These are phyloP conservation scores for Urocynchramus pylzowi DNA, from an alignment of 2,113 vertebrate genomes.

Conservation along the genomic window DNA sequence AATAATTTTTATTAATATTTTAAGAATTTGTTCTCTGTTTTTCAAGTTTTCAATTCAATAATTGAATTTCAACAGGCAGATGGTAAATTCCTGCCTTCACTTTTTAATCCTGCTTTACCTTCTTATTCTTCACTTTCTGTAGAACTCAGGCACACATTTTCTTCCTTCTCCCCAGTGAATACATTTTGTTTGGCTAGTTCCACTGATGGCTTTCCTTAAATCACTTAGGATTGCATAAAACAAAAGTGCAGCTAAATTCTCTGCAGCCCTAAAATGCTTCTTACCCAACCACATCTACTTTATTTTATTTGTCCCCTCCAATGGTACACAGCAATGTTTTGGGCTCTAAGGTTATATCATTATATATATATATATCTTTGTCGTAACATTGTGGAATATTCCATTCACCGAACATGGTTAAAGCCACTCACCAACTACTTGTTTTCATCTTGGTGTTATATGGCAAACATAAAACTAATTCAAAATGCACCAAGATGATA, in stretches of 20 bases:
- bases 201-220: not conserved
- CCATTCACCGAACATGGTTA: not conserved
- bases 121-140: not conserved
- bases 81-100: not conserved
- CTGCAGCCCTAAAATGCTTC: not conserved
- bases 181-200: not conserved
- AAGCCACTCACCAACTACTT: not conserved
- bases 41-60: not conserved
- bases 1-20: not conserved
- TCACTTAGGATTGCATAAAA: not conserved
- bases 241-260: rapidly evolving
- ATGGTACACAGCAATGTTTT: not conserved
- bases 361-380: not conserved
- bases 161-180: not conserved
- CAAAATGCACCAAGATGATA: not conserved
- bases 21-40: not conserved
- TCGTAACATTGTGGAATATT: not conserved
- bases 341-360: not conserved
- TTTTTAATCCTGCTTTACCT: not conserved
- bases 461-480: not conserved
- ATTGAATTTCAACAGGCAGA: not conserved
- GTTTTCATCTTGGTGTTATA: not conserved
- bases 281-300: not conserved
- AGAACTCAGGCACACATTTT: not conserved
- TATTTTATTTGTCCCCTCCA: not conserved